These are phyloP conservation scores for Metopolophium dirhodum DNA, from an alignment of 1,140 invertebrate species.

Conservation along the genomic window DNA sequence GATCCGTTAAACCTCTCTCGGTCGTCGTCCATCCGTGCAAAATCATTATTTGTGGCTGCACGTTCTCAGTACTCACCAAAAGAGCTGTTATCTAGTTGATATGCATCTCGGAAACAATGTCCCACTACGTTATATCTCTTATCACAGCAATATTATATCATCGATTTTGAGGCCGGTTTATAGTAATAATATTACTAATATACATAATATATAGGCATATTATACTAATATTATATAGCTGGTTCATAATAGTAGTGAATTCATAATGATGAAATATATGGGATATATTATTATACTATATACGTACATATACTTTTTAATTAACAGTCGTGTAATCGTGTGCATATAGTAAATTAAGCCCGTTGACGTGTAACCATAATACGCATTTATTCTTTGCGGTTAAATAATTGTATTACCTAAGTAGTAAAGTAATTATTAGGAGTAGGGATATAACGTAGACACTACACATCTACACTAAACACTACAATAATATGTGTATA, in stretches of 20 bases:
- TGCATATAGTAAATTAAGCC: background rate
- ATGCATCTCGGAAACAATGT: background rate
- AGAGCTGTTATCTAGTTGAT: background rate
- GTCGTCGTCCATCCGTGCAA: background rate
- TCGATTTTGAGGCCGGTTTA: background rate
- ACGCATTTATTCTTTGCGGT: background rate
- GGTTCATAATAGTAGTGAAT: background rate
- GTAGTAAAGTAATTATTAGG: background rate
- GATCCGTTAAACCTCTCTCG: conserved; percentile 29
- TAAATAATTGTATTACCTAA: background rate
- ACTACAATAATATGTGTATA: background rate
- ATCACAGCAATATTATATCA: background rate
- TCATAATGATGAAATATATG: background rate
- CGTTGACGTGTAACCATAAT: background rate
- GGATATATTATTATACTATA: background rate
- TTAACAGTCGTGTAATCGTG: background rate
- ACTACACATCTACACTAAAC: background rate
- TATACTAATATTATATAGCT: background rate
- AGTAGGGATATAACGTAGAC: background rate
- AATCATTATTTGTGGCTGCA: conserved; percentile 1
- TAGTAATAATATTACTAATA: background rate
- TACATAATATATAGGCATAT: background rate
- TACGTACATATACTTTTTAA: background rate
- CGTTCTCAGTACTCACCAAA: background rate
- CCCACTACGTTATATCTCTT: background rate